Evolutionary conservation across 2,113 vertebrate genomes (phyloP).

Genomic region (Pangasianodon hypophthalmus): DNA sequence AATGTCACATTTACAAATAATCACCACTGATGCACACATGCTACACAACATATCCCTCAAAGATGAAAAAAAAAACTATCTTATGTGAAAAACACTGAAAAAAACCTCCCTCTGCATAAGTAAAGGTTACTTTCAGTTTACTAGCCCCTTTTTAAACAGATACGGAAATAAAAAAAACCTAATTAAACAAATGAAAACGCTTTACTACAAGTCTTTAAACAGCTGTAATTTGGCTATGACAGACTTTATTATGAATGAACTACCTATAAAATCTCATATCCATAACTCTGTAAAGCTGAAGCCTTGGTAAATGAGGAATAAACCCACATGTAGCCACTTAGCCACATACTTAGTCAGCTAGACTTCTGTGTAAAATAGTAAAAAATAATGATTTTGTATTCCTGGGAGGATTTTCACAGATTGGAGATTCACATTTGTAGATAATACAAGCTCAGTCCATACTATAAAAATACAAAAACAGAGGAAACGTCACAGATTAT

Average conservation of each 20-base stretch:
- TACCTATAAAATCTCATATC: background rate
- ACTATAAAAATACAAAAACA: background rate
- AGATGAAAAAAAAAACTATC: background rate
- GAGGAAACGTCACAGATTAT: background rate
- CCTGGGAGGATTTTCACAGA: background rate
- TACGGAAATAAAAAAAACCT: background rate
- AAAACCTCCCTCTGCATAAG: conserved; percentile 18
- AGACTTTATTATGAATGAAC: background rate
- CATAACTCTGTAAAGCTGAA: background rate
- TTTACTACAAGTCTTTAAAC: background rate
- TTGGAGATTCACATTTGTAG: background rate
- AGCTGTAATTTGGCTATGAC: background rate
- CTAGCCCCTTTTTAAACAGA: background rate
- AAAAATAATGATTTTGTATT: background rate
- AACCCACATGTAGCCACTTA: background rate
- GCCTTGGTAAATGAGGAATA: background rate
- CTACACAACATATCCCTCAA: background rate
- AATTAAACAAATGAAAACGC: background rate
- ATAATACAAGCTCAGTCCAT: background rate
- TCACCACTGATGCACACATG: background rate
- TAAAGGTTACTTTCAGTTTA: background rate
- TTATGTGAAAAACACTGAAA: background rate
- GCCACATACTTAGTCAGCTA: background rate
- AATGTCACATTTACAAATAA: conserved; percentile 52
- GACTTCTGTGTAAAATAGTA: background rate